Evolutionary conservation across 2,113 vertebrate genomes (phyloP).

Genomic region (Mionectes macconnelli): DNA sequence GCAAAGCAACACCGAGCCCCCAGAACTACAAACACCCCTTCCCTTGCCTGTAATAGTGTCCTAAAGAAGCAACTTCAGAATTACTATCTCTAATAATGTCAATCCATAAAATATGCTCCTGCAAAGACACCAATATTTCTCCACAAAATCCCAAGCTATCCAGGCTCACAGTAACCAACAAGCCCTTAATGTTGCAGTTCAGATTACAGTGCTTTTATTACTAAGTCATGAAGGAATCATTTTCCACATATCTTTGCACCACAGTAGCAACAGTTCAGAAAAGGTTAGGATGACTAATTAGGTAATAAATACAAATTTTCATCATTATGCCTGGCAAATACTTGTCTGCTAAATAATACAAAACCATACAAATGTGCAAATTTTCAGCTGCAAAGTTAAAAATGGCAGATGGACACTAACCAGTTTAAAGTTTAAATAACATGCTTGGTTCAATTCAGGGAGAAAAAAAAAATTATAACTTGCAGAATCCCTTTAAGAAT

Average conservation of each 20-base stretch:
- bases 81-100: neutral
- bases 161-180: neutral
- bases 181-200: neutral
- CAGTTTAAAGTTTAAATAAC: neutral
- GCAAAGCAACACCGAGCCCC: neutral
- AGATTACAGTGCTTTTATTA: neutral
- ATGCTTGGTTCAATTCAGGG: neutral
- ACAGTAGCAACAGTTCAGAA: neutral
- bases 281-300: neutral
- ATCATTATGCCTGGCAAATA: neutral
- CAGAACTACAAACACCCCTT: neutral
- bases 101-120: neutral
- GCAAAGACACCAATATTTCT: neutral
- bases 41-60: fast-evolving
- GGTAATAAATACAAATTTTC: neutral
- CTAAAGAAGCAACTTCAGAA: neutral
- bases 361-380: neutral
- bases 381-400: neutral
- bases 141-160: neutral
- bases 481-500: neutral
- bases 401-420: neutral
- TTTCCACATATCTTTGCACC: neutral
- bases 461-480: neutral
- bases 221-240: neutral
- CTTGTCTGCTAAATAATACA: neutral